Percentiles rank a stretch among this genome's conserved stretches.
These are phyloP conservation scores for Scarus forsteni DNA, from an alignment of 2,797 vertebrate genomes.

Conservation along the genomic window DNA sequence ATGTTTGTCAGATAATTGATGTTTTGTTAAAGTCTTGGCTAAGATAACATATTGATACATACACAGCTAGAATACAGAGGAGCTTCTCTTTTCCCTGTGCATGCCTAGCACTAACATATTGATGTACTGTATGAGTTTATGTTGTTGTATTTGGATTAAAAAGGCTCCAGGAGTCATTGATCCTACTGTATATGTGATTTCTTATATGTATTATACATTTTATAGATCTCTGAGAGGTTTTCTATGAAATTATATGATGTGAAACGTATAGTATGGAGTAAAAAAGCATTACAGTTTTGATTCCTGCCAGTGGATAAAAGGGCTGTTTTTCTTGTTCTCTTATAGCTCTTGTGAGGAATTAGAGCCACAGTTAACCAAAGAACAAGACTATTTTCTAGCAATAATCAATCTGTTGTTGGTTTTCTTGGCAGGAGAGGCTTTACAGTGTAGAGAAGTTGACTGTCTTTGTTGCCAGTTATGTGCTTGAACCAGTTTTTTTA, in stretches of 20 bases:
- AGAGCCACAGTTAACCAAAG: no score
- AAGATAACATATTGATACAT: neutral
- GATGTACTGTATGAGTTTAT: slow-evolving; percentile 5
- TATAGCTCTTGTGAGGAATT: no score
- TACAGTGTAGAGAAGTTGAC: no score
- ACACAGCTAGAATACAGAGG: neutral
- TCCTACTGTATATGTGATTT: neutral
- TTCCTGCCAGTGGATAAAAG: no score
- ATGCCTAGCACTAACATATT: slow-evolving; percentile 21
- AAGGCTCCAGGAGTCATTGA: slow-evolving; percentile 1
- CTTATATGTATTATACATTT: neutral
- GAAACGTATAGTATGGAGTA: neutral
- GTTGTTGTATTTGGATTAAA: neutral
- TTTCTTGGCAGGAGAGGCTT: no score
- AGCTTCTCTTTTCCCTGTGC: slow-evolving; percentile 4
- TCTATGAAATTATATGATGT: neutral
- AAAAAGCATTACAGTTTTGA: no score
- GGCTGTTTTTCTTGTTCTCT: no score
- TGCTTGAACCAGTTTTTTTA: no score
- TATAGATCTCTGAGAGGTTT: neutral
- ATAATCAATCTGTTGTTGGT: no score
- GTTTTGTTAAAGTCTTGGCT: neutral
- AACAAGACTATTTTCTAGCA: no score
- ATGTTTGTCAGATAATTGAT: slow-evolving; percentile 2
- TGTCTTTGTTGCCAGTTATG: no score